These are phyloP conservation scores for Megalops atlanticus DNA, from an alignment of 2,113 vertebrate species.

Conservation along the genomic window DNA sequence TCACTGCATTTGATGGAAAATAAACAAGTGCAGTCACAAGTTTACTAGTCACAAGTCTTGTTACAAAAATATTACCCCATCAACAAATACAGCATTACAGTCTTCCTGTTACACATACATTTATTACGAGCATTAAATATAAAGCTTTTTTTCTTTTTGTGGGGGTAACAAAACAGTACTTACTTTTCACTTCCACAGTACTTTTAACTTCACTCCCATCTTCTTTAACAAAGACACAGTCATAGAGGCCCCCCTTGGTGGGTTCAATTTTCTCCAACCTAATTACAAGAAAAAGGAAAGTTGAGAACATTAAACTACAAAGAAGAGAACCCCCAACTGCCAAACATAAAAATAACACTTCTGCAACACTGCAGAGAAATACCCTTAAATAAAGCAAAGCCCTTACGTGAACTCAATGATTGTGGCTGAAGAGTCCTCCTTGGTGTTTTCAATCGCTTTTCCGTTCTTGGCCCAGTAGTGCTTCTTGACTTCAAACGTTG, in stretches of 20 bases:
- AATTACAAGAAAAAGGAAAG: neutral
- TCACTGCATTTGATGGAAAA: neutral
- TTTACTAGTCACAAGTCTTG: too few relatives aligned
- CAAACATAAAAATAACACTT: neutral
- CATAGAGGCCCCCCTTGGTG: conserved; percentile 66
- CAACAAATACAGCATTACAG: too few relatives aligned
- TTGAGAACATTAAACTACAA: neutral
- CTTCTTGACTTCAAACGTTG: conserved; percentile 43
- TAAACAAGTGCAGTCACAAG: too few relatives aligned
- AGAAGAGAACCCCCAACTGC: neutral
- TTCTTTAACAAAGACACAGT: conserved; percentile 73
- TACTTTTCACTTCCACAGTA: conserved; percentile 76
- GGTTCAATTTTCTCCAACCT: conserved; percentile 62
- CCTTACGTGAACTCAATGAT: conserved; percentile 70
- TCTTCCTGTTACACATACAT: too few relatives aligned
- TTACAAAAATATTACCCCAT: too few relatives aligned
- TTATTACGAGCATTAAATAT: neutral
- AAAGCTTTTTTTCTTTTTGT: too few relatives aligned
- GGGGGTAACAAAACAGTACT: conserved; percentile 22
- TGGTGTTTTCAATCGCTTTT: conserved; percentile 42
- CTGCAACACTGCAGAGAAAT: neutral
- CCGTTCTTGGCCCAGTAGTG: conserved; percentile 72
- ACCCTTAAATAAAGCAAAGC: neutral
- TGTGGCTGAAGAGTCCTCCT: accelerated
- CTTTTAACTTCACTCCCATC: conserved; percentile 5